A percentile compares a stretch with the other conserved stretches of the same genome.
These are phyloP conservation scores for Leptosomus discolor DNA, from an alignment of 2,113 vertebrate genomes.

Conservation along the genomic window DNA sequence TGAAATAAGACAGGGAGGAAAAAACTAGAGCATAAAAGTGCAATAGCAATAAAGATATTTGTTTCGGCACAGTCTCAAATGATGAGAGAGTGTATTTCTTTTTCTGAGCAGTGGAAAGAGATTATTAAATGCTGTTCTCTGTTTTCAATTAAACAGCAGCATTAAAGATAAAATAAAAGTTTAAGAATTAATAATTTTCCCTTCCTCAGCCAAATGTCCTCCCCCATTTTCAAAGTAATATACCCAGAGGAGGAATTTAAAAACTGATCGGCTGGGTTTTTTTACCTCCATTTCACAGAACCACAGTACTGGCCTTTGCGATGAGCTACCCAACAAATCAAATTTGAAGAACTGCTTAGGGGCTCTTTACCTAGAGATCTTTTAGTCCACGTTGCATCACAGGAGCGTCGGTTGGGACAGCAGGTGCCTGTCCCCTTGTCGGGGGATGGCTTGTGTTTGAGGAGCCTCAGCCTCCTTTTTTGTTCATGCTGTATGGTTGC, in stretches of 20 bases:
- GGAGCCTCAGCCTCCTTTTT: background rate
- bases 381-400: background rate
- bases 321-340: background rate
- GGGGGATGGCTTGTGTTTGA: background rate
- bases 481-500: accelerated
- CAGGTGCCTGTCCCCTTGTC: accelerated
- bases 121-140: background rate
- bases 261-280: background rate
- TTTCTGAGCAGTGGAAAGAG: background rate
- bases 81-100: background rate
- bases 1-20: background rate
- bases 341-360: background rate
- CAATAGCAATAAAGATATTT: background rate
- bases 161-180: conserved; percentile 1
- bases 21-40: background rate
- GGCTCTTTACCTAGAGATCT: background rate
- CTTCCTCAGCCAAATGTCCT: background rate
- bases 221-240: background rate
- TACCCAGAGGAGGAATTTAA: background rate
- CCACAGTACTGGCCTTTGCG: accelerated
- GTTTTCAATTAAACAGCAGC: conserved; percentile 7
- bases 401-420: accelerated
- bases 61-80: background rate
- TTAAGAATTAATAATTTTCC: conserved; percentile 2
- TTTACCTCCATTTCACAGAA: background rate